These are phyloP conservation scores for Cerceris ruficornis DNA, from an alignment of 2,888 invertebrate species.

Conservation along the genomic window DNA sequence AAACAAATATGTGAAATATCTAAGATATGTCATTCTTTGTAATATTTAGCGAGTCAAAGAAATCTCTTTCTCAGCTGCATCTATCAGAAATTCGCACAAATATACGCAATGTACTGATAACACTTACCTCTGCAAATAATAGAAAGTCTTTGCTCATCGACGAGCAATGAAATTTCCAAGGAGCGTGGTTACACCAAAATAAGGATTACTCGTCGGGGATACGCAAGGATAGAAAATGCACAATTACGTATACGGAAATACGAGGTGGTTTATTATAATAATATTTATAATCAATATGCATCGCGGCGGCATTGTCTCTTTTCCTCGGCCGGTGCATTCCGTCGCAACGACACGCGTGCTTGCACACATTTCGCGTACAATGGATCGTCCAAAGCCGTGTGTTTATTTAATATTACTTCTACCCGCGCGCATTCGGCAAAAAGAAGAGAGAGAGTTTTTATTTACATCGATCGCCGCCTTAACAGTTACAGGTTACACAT, in stretches of 20 bases:
- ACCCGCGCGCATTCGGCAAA: conserved; percentile 46
- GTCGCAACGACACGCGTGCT: conserved; percentile 37
- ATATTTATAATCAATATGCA: conserved; percentile 79
- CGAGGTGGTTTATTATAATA: conserved; percentile 81
- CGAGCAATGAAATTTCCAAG: too few relatives aligned
- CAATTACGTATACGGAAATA: conserved; percentile 78
- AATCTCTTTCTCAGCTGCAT: too few relatives aligned
- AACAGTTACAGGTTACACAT: conserved; percentile 75
- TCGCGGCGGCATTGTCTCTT: conserved; percentile 71
- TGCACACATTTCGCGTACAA: neutral
- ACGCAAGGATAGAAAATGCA: conserved; percentile 36
- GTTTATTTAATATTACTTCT: conserved; percentile 13
- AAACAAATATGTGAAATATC: too few relatives aligned
- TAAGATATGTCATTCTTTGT: too few relatives aligned
- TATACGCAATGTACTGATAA: too few relatives aligned
- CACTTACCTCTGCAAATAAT: too few relatives aligned
- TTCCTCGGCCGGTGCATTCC: conserved; percentile 45
- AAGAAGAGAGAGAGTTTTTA: conserved; percentile 63
- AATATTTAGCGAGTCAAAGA: too few relatives aligned
- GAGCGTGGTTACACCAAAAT: too few relatives aligned
- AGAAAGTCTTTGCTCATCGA: too few relatives aligned
- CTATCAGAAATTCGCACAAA: too few relatives aligned
- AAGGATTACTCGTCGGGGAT: too few relatives aligned
- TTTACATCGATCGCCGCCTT: conserved; percentile 78
- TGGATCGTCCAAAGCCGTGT: neutral